Conservation (phyloP, 2,113 vertebrate species). For the Vulpes vulpes region DNA sequence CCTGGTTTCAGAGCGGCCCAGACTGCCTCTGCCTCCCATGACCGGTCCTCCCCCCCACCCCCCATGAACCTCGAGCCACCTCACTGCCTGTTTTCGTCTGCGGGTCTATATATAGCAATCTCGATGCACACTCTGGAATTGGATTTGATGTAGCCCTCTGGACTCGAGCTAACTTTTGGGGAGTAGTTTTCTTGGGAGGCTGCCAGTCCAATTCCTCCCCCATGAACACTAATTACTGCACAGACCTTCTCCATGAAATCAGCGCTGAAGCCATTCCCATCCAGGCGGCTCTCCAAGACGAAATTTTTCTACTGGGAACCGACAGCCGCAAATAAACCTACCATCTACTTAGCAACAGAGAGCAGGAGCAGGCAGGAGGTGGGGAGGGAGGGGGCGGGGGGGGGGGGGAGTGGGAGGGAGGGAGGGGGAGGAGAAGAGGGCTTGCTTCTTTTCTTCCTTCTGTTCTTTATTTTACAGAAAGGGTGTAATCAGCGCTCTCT, state of each 20-base stretch:
- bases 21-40: conserved; percentile 8
- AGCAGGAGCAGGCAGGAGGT: conserved; percentile 73
- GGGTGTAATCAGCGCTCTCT: conserved; percentile 29
- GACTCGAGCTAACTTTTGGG: conserved; percentile 85
- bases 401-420: conserved; percentile 17
- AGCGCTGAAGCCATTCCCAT: conserved; percentile 85
- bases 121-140: conserved; percentile 77
- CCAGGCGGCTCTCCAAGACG: conserved; percentile 84
- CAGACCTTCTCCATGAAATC: conserved; percentile 86
- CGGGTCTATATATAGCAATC: conserved; percentile 78
- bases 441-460: conserved; percentile 58
- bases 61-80: neutral
- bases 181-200: conserved; percentile 85
- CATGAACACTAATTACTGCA: conserved; percentile 86
- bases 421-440: conserved; percentile 26
- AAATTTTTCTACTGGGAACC: conserved; percentile 86
- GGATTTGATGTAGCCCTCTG: conserved; percentile 84
- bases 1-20: neutral
- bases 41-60: neutral
- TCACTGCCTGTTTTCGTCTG: conserved; percentile 41
- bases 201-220: conserved; percentile 85
- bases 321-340: conserved; percentile 86
- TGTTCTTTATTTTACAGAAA: conserved; percentile 77
- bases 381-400: neutral
- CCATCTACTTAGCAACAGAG: conserved; percentile 85